These are phyloP conservation scores for Pseudobourletiella spinata DNA, from an alignment of 1,140 invertebrate species.

Conservation along the genomic window DNA sequence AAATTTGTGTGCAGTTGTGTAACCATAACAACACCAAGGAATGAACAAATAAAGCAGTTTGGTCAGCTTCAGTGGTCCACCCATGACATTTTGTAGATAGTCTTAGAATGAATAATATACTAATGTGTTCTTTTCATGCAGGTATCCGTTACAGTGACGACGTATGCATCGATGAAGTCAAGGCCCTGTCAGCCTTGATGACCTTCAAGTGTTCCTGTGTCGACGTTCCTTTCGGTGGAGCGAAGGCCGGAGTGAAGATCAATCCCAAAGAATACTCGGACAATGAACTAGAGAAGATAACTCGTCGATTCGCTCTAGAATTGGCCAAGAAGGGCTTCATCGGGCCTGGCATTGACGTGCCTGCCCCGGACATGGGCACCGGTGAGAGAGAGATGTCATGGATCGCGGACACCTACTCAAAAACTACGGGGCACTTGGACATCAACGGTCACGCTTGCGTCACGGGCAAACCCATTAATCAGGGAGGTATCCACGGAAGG, in stretches of 20 bases:
- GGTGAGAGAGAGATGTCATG: slow-evolving; percentile 92
- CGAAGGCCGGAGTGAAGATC: slow-evolving; percentile 96
- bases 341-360: slow-evolving; percentile 94
- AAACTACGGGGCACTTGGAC: slow-evolving; percentile 91
- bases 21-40: too few species aligned
- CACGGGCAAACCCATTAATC: slow-evolving; percentile 67
- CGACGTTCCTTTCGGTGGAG: slow-evolving; percentile 93
- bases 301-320: slow-evolving; percentile 90
- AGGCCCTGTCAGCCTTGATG: slow-evolving; percentile 95
- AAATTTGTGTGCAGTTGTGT: too few species aligned
- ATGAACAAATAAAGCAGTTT: too few species aligned
- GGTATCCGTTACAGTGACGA: slow-evolving; percentile 91
- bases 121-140: too few species aligned
- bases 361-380: slow-evolving; percentile 81
- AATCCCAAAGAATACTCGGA: slow-evolving; percentile 92
- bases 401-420: slow-evolving; percentile 81
- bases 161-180: slow-evolving; percentile 85
- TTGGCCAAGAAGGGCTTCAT: slow-evolving; percentile 99
- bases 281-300: slow-evolving; percentile 96
- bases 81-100: not conserved
- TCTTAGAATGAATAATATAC: too few species aligned
- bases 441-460: slow-evolving; percentile 71
- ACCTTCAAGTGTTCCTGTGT: slow-evolving; percentile 73
- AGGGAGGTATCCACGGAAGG: slow-evolving; percentile 82
- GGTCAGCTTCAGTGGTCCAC: too few species aligned